Base-by-base conservation (phyloP, 1,140 invertebrate genomes). In the Papilio xuthus region DNA sequence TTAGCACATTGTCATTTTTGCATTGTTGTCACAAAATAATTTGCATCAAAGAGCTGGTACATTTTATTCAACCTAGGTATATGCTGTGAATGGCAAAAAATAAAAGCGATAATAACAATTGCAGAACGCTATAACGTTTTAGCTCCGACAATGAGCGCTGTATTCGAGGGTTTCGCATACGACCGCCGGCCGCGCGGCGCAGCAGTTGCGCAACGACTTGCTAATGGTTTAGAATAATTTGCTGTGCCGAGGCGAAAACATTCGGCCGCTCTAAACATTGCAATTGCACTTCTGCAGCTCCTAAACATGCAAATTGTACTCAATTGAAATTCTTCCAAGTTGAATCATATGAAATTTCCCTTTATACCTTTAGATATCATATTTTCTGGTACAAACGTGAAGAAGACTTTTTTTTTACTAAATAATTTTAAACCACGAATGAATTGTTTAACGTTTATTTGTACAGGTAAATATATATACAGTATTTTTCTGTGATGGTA, bases 211-310 rank as follows among this genome's bases (percentile, higher is more conserved):
- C 47, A 75, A 75, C 74, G 74, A 76, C 50, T 76, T 76, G 74
- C 74, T 76, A 76, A 76, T 76, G 74, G 74, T 60, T 76, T 76
- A 76, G 74, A 76, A 76, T 76, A 76, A 76, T 76, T 76, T 60
- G 74, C 53, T 76, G 53, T 20, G 53, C 74, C 74, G 53, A 60
- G 53, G 74, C 74, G 74, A 56, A 60, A 76, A 76, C 50, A 76
- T 76, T 60, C 28, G 23, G 32, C 41, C 37, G 32, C 74, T 23
- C 53, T 76, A 76, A 76, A 76, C 74, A 76, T 76, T 76, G 53
- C 50, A 76, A 60, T 37, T 76, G 74, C 37, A 67, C 26, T 13
- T 67, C 26, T 67, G 60, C 26, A 67, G 23, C 23, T 12, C 60
- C 60, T 67, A 28, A 26, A 10, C 26, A 67, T 67, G 60, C 23